Evolutionary conservation across 2,888 invertebrate genomes (phyloP).

Genomic region (Stegana nigrithorax): DNA sequence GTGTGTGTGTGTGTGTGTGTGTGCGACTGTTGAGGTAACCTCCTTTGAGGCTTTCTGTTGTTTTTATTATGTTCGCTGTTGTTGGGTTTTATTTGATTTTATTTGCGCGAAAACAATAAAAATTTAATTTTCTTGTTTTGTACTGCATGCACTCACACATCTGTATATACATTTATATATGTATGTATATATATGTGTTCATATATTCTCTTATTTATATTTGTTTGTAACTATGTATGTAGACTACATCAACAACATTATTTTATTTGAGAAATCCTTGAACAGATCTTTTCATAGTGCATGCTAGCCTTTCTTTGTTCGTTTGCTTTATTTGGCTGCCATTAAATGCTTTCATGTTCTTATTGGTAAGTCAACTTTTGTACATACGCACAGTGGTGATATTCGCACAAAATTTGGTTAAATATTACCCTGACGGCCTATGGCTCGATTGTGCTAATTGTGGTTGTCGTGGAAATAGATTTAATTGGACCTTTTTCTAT

Average conservation of each 20-base stretch:
- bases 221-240: too few species aligned
- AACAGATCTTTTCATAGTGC: slow-evolving; percentile 33
- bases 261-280: slow-evolving; percentile 34
- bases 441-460: too few species aligned
- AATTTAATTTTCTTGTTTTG: slow-evolving; percentile 65
- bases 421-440: too few species aligned
- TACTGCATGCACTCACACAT: too few species aligned
- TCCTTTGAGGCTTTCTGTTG: slow-evolving; percentile 44
- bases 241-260: slow-evolving; percentile 24
- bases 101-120: slow-evolving; percentile 65
- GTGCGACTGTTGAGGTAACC: slow-evolving; percentile 37
- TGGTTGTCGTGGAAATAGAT: too few species aligned
- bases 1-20: slow-evolving; percentile 29
- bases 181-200: too few species aligned
- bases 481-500: too few species aligned
- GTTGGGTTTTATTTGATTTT: slow-evolving; percentile 62
- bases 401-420: neutral
- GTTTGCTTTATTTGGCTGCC: slow-evolving; percentile 8
- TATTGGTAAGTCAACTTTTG: slow-evolving; percentile 6
- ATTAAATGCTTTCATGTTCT: slow-evolving; percentile 14
- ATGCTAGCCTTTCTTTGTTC: slow-evolving; percentile 12
- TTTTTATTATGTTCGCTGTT: too few species aligned
- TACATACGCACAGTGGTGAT: slow-evolving; percentile 2
- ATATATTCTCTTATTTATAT: too few species aligned
- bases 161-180: too few species aligned